Evolutionary conservation across 2,888 invertebrate genomes (phyloP).

Genomic region (Protonemura montana): DNA sequence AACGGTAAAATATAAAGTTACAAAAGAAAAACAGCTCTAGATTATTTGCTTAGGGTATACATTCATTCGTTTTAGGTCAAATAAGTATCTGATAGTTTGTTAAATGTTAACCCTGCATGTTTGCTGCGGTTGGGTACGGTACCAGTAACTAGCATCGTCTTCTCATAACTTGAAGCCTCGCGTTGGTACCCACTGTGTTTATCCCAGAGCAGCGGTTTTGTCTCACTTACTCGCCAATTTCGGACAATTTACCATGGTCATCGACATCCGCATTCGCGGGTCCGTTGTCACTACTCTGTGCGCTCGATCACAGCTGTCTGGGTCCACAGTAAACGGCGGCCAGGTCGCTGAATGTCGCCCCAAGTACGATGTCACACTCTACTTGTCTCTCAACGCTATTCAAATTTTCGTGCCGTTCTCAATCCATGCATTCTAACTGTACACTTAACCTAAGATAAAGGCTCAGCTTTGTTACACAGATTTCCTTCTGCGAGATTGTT

Average conservation of each 20-base stretch:
- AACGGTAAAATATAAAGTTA: too few species aligned
- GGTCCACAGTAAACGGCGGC: too few species aligned
- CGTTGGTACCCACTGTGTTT: too few species aligned
- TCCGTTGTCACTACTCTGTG: neutral
- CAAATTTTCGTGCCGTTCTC: conserved; percentile 10
- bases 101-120: too few species aligned
- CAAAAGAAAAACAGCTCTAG: too few species aligned
- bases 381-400: neutral
- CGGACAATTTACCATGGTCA: neutral
- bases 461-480: neutral
- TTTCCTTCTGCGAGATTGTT: neutral
- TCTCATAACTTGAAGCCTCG: too few species aligned
- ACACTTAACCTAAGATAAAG: neutral
- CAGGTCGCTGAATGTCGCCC: neutral
- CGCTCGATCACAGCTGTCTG: too few species aligned
- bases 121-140: too few species aligned
- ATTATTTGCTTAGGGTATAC: too few species aligned
- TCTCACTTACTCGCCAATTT: neutral
- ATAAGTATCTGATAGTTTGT: too few species aligned
- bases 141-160: too few species aligned
- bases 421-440: neutral
- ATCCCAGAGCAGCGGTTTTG: neutral
- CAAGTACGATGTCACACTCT: conserved; percentile 15
- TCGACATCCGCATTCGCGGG: neutral
- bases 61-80: too few species aligned